Evolutionary conservation across 2,113 vertebrate species (phyloP), one percentile per base, ranked within the genome.

Genomic region (Neomonachus schauinslandi): DNA sequence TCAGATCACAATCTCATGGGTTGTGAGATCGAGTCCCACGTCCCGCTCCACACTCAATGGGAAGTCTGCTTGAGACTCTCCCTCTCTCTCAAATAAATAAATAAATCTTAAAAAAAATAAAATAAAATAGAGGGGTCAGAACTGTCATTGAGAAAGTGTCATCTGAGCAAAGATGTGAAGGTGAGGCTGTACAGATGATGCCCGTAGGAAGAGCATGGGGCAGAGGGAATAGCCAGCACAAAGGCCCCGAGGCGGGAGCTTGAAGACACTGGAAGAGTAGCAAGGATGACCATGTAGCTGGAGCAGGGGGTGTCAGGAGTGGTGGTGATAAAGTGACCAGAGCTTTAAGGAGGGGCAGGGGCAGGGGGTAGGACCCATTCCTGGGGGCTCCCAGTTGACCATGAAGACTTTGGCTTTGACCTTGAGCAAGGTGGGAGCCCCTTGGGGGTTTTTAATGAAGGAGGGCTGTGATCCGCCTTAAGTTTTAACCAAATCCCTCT

Each of bases 221-320:
- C 71, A n/a, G 49, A 24, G 42, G 89, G 59, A 33, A 55, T 4
- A 72, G 81, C 46, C 53, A 24, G 42, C 16, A 57, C 36, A 31
- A 81, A 53, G 65, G 16, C 4, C 4, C 39, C 0, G 51, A 31
- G 76, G n/a, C 33, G 28, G 7, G 53, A 36, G 12, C 5, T 1
- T 15, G 9, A 24, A 69, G 11, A 4, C 5, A 53, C 12, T 33
- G 31, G 76, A 26, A 51, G 31, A 22, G 6, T 0, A 31, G 39
- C 53, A 42, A 76, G 59, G 57, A 51, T 22, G 57, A 49, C 13
- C 1, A 33, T 4, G 18, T 46, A 42, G 51, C 42, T 5, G 15
- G 2, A 0, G 33, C 18, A 24, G 7, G 16, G 59, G 3, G 28
- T 53, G n/a, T 0, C 0, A 0, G 3, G 39, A 26, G 12, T 18